Evolutionary conservation across 2,888 invertebrate species (phyloP).

Genomic region (Arctia plantaginis): DNA sequence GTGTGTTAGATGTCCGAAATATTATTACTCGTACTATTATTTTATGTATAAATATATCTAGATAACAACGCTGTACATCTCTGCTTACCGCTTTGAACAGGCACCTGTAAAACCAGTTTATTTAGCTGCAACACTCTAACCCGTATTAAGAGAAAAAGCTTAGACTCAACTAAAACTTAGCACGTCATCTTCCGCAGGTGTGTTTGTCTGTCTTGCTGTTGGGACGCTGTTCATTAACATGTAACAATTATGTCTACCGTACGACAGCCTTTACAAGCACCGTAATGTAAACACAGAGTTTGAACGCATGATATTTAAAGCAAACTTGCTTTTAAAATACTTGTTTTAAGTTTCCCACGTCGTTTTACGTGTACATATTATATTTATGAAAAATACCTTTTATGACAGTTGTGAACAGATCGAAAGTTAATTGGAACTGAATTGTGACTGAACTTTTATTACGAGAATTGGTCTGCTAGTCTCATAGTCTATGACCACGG

Average conservation of each 20-base stretch:
- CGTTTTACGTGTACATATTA: not conserved
- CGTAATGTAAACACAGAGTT: not conserved
- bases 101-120: slow-evolving; percentile 2
- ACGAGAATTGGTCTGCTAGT: too few relatives aligned
- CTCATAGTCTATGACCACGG: too few relatives aligned
- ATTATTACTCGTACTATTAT: too few relatives aligned
- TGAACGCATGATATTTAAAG: not conserved
- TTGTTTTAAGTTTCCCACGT: not conserved
- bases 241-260: slow-evolving; percentile 14
- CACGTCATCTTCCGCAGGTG: slow-evolving; percentile 16
- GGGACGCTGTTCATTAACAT: slow-evolving; percentile 13
- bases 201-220: slow-evolving; percentile 9
- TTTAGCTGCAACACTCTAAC: not conserved
- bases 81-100: not conserved
- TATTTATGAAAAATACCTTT: too few relatives aligned
- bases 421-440: too few relatives aligned
- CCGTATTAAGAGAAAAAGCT: not conserved
- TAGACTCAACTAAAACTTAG: slow-evolving; percentile 13
- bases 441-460: too few relatives aligned
- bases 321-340: not conserved
- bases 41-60: too few relatives aligned
- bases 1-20: too few relatives aligned
- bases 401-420: too few relatives aligned
- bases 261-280: not conserved
- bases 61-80: not conserved